phyloP scores from a whole-genome alignment of 2,888 invertebrate species.

The Philonicus albiceps region DNA sequence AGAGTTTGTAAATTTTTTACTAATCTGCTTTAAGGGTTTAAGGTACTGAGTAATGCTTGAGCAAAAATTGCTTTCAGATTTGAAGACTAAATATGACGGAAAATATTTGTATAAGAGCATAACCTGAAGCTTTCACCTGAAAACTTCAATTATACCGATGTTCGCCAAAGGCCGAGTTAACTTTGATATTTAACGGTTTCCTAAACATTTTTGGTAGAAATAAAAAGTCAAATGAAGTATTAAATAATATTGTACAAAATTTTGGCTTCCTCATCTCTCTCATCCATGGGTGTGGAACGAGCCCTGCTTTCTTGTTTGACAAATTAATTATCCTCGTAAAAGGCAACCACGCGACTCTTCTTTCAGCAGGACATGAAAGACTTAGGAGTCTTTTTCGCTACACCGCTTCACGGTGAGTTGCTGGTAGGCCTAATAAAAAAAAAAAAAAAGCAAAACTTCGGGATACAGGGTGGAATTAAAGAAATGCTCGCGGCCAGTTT shows the following conservation, averaged over 20 bases:
- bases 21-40: not conserved
- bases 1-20: not conserved
- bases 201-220: not conserved
- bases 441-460: not conserved
- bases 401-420: not conserved
- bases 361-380: conserved; percentile 11
- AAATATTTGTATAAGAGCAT: not conserved
- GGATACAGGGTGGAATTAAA: conserved; percentile 2
- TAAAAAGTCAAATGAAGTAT: not conserved
- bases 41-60: not conserved
- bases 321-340: conserved; percentile 20
- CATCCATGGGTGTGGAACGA: not conserved
- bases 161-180: not conserved
- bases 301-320: not conserved
- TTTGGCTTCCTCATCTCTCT: not conserved
- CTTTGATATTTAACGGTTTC: not conserved
- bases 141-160: not conserved
- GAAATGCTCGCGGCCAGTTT: not conserved
- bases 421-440: conserved; percentile 5
- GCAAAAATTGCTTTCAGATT: not conserved
- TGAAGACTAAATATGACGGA: not conserved
- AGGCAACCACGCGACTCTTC: not conserved
- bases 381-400: not conserved
- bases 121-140: not conserved
- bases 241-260: not conserved